Evolutionary conservation across 2,888 invertebrate genomes (phyloP).

Genomic region (Ischnus inquisitorius): DNA sequence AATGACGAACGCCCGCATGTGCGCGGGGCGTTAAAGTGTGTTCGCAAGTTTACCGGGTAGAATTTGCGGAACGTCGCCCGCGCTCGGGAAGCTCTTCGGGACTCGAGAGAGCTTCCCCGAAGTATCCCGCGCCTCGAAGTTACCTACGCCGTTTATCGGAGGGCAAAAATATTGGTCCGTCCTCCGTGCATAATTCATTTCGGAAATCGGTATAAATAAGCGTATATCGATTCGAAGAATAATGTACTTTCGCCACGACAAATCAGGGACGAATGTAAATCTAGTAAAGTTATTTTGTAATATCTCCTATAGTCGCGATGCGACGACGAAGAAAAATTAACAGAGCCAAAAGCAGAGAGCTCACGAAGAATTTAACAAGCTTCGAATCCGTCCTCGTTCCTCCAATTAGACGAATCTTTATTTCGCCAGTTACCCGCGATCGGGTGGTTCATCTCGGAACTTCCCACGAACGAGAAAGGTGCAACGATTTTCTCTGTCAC

Average conservation of each 20-base stretch:
- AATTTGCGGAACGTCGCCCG: conserved; percentile 56
- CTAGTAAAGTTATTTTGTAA: not conserved
- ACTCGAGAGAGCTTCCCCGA: not conserved
- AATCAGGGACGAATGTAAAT: no score
- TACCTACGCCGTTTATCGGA: conserved; percentile 26
- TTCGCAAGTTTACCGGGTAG: conserved; percentile 49
- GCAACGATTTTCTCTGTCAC: conserved; percentile 34
- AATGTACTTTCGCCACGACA: not conserved
- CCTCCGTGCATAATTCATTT: conserved; percentile 22
- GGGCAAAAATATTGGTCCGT: conserved; percentile 28
- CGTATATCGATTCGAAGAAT: not conserved
- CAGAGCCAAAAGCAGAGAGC: not conserved
- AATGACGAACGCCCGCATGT: conserved; percentile 53
- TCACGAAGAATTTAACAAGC: not conserved
- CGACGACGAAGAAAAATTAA: not conserved
- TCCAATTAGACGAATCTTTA: conserved; percentile 37
- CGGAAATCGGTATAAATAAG: not conserved
- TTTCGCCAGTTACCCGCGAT: conserved; percentile 32
- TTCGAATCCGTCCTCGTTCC: no score
- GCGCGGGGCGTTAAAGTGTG: conserved; percentile 56
- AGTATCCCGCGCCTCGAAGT: conserved; percentile 30
- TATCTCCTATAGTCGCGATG: not conserved
- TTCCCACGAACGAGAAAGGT: conserved; percentile 42
- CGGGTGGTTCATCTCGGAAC: not conserved
- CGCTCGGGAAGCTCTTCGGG: conserved; percentile 2